phyloP scores from a whole-genome alignment of 2,797 vertebrate genomes.

The Notamacropus eugenii region DNA sequence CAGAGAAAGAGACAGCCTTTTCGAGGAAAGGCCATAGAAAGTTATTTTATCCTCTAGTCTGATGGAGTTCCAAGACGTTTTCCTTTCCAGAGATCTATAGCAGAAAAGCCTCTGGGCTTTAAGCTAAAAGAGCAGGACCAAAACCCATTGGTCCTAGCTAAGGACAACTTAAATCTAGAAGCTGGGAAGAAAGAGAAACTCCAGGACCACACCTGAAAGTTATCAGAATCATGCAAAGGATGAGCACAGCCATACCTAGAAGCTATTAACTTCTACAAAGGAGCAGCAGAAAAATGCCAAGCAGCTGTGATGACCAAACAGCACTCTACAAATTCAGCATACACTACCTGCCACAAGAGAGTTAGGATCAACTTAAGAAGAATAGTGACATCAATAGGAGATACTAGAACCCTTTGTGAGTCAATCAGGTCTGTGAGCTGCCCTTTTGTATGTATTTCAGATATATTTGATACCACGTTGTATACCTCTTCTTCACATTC shows the following conservation, averaged over 20 bases:
- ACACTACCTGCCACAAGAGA: not conserved
- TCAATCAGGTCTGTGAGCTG: not conserved
- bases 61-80: not conserved
- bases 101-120: not conserved
- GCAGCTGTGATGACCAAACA: not conserved
- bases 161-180: not conserved
- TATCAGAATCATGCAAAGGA: not conserved
- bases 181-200: not conserved
- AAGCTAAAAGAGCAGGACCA: not conserved
- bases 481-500: not conserved
- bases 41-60: not conserved
- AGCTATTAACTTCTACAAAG: not conserved
- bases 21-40: not conserved
- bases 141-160: not conserved
- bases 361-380: not conserved
- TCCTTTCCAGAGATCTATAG: not conserved
- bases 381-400: not conserved
- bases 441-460: not conserved
- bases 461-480: not conserved
- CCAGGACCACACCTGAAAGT: not conserved
- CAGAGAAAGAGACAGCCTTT: not conserved
- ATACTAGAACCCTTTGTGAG: not conserved
- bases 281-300: not conserved
- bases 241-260: not conserved
- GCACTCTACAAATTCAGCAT: no score